These are phyloP conservation scores for Corythornis leucogaster DNA, from an alignment of 2,797 vertebrate genomes.

Conservation along the genomic window DNA sequence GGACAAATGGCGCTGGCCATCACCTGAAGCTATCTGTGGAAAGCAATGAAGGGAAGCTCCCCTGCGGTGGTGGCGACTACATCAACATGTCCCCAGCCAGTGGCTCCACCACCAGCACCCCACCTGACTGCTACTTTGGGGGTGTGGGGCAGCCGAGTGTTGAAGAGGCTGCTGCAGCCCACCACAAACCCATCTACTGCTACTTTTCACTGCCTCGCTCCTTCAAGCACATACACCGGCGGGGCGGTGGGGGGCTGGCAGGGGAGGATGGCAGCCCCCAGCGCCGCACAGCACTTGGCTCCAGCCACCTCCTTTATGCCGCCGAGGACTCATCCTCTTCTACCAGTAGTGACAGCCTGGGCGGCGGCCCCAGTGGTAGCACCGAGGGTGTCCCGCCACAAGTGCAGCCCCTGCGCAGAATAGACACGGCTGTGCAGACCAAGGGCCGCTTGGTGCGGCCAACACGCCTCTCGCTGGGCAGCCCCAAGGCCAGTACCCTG, in stretches of 20 bases:
- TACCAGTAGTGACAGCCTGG: constrained; percentile 86
- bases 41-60: constrained; percentile 81
- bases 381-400: constrained; percentile 44
- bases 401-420: constrained; percentile 73
- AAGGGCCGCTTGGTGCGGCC: constrained; percentile 80
- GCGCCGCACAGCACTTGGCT: constrained; percentile 77
- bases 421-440: constrained; percentile 77
- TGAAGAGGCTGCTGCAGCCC: constrained; percentile 57
- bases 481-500: constrained; percentile 86
- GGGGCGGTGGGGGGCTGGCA: constrained; percentile 40
- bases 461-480: constrained; percentile 83
- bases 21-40: constrained; percentile 81
- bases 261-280: constrained; percentile 66
- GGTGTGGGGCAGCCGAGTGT: constrained; percentile 19
- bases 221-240: constrained; percentile 83
- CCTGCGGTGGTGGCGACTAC: constrained; percentile 82
- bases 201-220: constrained; percentile 89
- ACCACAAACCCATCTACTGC: constrained; percentile 81
- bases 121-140: constrained; percentile 84
- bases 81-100: constrained; percentile 91
- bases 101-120: constrained; percentile 86
- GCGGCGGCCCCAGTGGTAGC: constrained; percentile 65
- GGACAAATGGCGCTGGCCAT: constrained; percentile 80
- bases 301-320: constrained; percentile 78
- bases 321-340: constrained; percentile 87